Percentiles rank a stretch among this genome's conserved stretches.
Evolutionary conservation across 2,113 vertebrate genomes (phyloP).

Genomic region (Echinops telfairi): DNA sequence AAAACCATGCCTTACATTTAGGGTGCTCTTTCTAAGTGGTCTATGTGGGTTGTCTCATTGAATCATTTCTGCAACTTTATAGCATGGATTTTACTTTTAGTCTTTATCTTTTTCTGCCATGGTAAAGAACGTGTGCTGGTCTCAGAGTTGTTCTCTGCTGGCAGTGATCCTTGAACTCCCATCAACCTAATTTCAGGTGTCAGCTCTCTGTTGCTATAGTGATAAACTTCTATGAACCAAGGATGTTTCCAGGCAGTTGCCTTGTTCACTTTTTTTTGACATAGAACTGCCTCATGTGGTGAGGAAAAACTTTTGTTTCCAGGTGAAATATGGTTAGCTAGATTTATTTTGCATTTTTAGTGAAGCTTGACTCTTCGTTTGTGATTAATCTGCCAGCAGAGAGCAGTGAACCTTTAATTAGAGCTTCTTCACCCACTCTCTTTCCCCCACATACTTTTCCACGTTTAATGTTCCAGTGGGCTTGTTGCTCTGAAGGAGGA

Average conservation of each 20-base stretch:
- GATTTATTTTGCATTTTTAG: conserved; percentile 67
- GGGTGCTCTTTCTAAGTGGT: background rate
- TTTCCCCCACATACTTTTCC: background rate
- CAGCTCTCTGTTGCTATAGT: background rate
- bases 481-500: conserved; percentile 8
- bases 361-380: conserved; percentile 16
- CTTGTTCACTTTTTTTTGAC: background rate
- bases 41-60: background rate
- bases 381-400: conserved; percentile 3
- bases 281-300: background rate
- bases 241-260: background rate
- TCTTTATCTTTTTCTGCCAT: conserved; percentile 31
- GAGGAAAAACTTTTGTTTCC: background rate
- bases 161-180: background rate
- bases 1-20: background rate
- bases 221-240: background rate
- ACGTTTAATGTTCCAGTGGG: background rate
- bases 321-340: background rate
- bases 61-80: background rate
- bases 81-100: conserved; percentile 23
- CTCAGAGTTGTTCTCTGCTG: background rate
- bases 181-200: background rate
- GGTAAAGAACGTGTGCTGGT: background rate
- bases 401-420: conserved; percentile 35
- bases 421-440: background rate